A percentile compares a stretch with the other conserved stretches of the same genome.
Conservation (phyloP, 2,113 vertebrate genomes). For the Physeter macrocephalus region DNA sequence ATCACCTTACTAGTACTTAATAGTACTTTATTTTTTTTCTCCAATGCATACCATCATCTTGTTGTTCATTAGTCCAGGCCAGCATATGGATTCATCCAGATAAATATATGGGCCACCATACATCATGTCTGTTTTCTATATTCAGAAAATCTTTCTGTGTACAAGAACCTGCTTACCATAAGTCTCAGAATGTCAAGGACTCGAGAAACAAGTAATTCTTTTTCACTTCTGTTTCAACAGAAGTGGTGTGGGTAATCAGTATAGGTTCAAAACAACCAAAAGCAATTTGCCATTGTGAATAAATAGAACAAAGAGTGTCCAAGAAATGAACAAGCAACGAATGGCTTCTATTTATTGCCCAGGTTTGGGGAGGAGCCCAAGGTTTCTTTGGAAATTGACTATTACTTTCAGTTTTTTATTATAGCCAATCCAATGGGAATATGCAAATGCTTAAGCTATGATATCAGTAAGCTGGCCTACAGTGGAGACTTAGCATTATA, state of each 20-base stretch:
- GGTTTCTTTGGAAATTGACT: not conserved
- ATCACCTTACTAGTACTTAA: not conserved
- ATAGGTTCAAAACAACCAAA: not conserved
- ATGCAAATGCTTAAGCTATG: not conserved
- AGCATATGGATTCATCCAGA: not conserved
- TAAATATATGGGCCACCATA: not conserved
- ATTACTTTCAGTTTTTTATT: not conserved
- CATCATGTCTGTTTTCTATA: not conserved
- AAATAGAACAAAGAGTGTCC: not conserved
- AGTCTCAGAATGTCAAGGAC: not conserved
- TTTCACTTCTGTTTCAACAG: not conserved
- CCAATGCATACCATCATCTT: not conserved
- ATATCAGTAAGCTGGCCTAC: not conserved
- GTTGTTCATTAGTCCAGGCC: not conserved
- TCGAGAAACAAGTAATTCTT: not conserved
- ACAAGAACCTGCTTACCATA: not conserved
- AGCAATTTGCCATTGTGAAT: not conserved
- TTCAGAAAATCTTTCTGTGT: not conserved
- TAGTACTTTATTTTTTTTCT: not conserved
- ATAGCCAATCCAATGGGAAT: not conserved
- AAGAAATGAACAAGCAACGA: not conserved
- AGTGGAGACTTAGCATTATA: constrained; percentile 6
- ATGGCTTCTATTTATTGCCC: not conserved
- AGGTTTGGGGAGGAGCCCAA: not conserved
- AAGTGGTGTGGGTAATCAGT: not conserved